Evolutionary conservation across 2,888 invertebrate species (phyloP).

Genomic region (Drosophila mayaguana): DNA sequence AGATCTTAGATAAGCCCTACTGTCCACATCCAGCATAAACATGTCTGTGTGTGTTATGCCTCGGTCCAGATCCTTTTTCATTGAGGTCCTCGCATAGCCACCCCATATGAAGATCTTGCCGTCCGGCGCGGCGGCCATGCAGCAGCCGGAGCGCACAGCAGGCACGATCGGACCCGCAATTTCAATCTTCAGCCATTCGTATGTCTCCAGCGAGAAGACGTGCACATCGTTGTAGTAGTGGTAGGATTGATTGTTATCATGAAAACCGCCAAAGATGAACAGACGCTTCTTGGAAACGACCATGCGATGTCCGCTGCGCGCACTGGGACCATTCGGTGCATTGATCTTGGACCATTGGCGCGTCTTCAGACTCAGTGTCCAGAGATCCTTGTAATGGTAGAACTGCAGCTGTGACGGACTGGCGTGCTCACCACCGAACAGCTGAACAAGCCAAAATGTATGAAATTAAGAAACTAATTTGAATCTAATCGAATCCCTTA

Average conservation of each 20-base stretch:
- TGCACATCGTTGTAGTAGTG: conserved; percentile 95
- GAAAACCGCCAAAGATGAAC: conserved; percentile 95
- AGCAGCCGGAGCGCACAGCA: conserved; percentile 92
- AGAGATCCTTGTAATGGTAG: conserved; percentile 96
- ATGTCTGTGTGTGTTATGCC: conserved; percentile 90
- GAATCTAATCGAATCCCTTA: conserved; percentile 70
- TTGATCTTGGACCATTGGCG: conserved; percentile 94
- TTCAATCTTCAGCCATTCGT: conserved; percentile 91
- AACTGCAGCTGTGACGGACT: conserved; percentile 96
- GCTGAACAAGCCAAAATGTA: conserved; percentile 50
- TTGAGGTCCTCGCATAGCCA: conserved; percentile 90
- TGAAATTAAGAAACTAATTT: background rate
- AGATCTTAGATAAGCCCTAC: conserved; percentile 36
- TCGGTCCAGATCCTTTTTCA: conserved; percentile 91
- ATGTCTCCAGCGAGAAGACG: conserved; percentile 91
- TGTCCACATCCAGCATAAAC: conserved; percentile 88
- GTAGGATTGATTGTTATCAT: conserved; percentile 94
- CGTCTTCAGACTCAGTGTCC: conserved; percentile 91
- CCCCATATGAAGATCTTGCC: conserved; percentile 90
- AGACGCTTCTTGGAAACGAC: conserved; percentile 91
- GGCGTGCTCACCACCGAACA: conserved; percentile 96
- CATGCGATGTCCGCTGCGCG: conserved; percentile 96
- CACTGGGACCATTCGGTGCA: conserved; percentile 90
- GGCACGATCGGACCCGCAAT: conserved; percentile 88
- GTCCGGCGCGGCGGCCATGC: conserved; percentile 85